Percentiles rank a stretch among this genome's conserved stretches.
phyloP scores from a whole-genome alignment of 2,113 vertebrate species.

The Melanerpes formicivorus region DNA sequence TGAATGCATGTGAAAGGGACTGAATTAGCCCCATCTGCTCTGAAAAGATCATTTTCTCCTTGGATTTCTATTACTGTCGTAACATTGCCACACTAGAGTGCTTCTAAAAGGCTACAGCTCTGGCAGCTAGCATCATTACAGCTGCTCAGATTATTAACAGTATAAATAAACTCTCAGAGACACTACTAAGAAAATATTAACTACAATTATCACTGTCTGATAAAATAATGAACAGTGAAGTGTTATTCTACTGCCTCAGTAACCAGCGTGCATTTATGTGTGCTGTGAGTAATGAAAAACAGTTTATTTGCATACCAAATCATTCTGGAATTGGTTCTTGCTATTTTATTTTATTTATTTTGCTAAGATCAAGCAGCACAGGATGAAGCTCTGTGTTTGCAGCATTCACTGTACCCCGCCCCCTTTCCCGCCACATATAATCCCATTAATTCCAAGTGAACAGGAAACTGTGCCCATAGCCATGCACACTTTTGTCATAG shows the following conservation, averaged over 20 bases:
- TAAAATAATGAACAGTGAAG: constrained; percentile 56
- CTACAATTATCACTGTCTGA: constrained; percentile 61
- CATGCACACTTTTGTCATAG: not conserved
- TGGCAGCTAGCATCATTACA: constrained; percentile 34
- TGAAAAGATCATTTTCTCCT: not conserved
- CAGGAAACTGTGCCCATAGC: not conserved
- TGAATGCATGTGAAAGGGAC: constrained; percentile 2
- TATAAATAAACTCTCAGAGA: constrained; percentile 67
- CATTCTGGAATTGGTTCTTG: constrained; percentile 15
- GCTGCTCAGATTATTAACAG: constrained; percentile 61
- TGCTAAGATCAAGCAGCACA: constrained; percentile 20
- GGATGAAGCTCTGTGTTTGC: not conserved
- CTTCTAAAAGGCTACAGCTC: constrained; percentile 42
- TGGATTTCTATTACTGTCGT: not conserved
- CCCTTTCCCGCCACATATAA: not conserved
- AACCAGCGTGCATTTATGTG: not conserved
- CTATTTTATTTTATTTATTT: constrained; percentile 24
- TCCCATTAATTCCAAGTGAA: constrained; percentile 50
- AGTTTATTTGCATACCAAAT: constrained; percentile 35
- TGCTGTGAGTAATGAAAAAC: constrained; percentile 15
- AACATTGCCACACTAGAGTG: constrained; percentile 31
- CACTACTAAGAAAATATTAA: constrained; percentile 63
- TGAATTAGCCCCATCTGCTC: constrained; percentile 34
- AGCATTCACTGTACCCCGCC: not conserved
- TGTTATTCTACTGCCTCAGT: constrained; percentile 48